These are phyloP conservation scores for Eueides isabella DNA, from an alignment of 1,140 invertebrate species.

Conservation along the genomic window DNA sequence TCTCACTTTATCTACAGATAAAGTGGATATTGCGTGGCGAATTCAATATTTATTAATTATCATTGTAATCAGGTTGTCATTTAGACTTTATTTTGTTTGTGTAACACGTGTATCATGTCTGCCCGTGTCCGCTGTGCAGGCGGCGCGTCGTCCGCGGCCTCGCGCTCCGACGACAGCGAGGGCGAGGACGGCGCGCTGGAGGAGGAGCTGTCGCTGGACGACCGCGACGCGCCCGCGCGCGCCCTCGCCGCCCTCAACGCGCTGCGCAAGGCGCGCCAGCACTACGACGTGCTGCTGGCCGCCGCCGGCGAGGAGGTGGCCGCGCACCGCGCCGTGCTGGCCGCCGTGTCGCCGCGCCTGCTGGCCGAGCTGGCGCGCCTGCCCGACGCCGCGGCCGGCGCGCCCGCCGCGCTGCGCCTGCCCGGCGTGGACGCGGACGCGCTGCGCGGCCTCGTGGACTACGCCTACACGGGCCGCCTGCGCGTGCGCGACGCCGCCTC, in stretches of 20 bases:
- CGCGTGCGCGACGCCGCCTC: conserved; percentile 80
- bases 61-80: neutral
- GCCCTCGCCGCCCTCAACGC: conserved; percentile 74
- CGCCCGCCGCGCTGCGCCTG: conserved; percentile 67
- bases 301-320: conserved; percentile 88
- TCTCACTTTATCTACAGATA: neutral
- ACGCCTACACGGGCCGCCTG: conserved; percentile 87
- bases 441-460: conserved; percentile 89
- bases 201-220: conserved; percentile 84
- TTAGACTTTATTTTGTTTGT: neutral
- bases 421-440: conserved; percentile 82
- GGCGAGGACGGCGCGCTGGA: conserved; percentile 82
- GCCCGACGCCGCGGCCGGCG: conserved; percentile 83
- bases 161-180: conserved; percentile 56
- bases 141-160: conserved; percentile 46
- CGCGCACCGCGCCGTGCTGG: conserved; percentile 83
- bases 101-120: conserved; percentile 1
- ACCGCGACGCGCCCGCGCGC: conserved; percentile 45
- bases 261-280: conserved; percentile 50
- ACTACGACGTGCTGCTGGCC: conserved; percentile 60
- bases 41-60: neutral
- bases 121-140: conserved; percentile 15
- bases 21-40: neutral
- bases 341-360: conserved; percentile 85
- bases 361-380: conserved; percentile 47